These are phyloP conservation scores for Spongia lamella DNA, from an alignment of 37 sponge, comb jelly and placozoan genomes.

Conservation along the genomic window DNA sequence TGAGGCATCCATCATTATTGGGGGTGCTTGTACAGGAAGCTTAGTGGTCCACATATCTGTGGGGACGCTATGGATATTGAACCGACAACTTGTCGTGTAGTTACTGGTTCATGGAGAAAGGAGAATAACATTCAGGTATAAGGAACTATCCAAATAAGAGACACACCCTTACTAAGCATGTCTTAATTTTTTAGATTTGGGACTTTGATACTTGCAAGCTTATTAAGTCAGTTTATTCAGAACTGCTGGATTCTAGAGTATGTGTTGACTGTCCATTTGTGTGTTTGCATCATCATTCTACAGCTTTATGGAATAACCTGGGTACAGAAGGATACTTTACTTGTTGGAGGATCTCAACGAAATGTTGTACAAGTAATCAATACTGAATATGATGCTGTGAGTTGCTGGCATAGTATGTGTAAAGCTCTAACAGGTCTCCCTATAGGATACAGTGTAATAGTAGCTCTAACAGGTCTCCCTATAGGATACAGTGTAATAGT, in stretches of 20 bases:
- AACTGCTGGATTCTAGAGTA: not conserved
- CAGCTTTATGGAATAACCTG: constrained; percentile 37
- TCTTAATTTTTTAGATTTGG: constrained; percentile 44
- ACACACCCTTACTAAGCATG: constrained; percentile 6
- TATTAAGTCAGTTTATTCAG: constrained; percentile 25
- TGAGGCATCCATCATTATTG: constrained; percentile 18
- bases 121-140: constrained; percentile 36
- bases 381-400: no score
- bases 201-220: constrained; percentile 55
- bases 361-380: constrained; percentile 26
- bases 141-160: constrained; percentile 4
- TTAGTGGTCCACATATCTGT: constrained; percentile 68
- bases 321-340: constrained; percentile 22
- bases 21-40: constrained; percentile 30
- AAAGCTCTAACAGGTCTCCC: no score
- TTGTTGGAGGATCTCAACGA: constrained; percentile 23
- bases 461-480: no score
- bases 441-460: no score
- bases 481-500: no score
- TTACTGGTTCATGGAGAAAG: constrained; percentile 60
- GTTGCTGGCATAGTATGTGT: no score
- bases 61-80: constrained; percentile 64
- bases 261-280: no score
- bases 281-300: no score
- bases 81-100: constrained; percentile 21